Conservation (phyloP, 2,797 vertebrate species). For the Pitangus sulphuratus region DNA sequence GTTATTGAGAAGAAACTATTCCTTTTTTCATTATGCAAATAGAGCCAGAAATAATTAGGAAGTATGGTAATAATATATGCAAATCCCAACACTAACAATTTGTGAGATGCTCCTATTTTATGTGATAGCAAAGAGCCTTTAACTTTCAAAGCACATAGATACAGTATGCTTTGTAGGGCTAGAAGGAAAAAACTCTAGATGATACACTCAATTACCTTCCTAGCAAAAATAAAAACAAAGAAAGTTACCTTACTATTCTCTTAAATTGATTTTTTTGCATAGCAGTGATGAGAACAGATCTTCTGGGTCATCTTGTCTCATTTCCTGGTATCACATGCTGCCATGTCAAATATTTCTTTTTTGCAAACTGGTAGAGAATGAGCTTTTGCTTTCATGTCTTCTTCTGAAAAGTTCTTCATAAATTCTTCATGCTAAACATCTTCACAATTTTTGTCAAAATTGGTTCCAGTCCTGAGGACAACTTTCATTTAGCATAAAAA, state of each 20-base stretch:
- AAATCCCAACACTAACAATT: background rate
- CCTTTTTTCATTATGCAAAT: slow-evolving; percentile 1
- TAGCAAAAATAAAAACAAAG: background rate
- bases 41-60: slow-evolving; percentile 47
- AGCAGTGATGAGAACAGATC: background rate
- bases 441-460: background rate
- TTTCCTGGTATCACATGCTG: background rate
- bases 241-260: background rate
- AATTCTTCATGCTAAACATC: background rate
- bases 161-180: background rate
- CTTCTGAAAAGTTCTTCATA: background rate
- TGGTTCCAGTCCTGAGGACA: background rate
- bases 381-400: background rate
- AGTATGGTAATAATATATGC: slow-evolving; percentile 13
- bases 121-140: background rate
- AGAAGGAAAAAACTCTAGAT: background rate
- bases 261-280: background rate
- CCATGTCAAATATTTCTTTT: background rate
- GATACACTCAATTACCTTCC: background rate
- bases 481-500: background rate
- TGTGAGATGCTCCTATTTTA: background rate
- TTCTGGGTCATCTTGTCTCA: background rate
- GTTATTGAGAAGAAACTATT: background rate
- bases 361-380: background rate
- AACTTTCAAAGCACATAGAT: background rate